A percentile compares a stretch with the other conserved stretches of the same genome.
phyloP scores from a whole-genome alignment of 2,888 invertebrate species.

The Tryphoninae sp. region DNA sequence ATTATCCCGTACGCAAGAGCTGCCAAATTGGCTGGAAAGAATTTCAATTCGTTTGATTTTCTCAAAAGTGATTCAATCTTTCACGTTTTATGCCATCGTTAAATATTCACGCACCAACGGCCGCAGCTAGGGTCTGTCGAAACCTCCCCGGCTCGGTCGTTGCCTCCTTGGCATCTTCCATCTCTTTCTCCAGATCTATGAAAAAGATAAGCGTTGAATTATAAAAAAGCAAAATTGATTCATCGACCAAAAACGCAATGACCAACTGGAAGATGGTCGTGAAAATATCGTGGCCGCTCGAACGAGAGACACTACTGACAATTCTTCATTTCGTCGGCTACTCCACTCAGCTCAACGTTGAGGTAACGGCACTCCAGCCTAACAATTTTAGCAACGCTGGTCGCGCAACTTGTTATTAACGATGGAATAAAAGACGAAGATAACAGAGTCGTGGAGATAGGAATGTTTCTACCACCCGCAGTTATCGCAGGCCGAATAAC shows the following conservation, averaged over 20 bases:
- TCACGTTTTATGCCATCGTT: neutral
- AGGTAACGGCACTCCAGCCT: slow-evolving; percentile 41
- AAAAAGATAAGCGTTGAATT: slow-evolving; percentile 5
- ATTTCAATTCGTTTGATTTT: slow-evolving; percentile 5
- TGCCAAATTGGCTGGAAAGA: slow-evolving; percentile 77
- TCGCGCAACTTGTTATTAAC: slow-evolving; percentile 18
- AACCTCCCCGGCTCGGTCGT: slow-evolving; percentile 68
- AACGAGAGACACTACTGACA: slow-evolving; percentile 45
- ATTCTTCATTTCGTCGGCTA: slow-evolving; percentile 42
- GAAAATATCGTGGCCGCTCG: slow-evolving; percentile 1
- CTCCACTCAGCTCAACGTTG: slow-evolving; percentile 24
- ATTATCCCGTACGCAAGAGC: slow-evolving; percentile 79
- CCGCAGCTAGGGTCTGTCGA: slow-evolving; percentile 71
- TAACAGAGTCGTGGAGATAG: slow-evolving; percentile 19
- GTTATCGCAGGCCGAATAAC: slow-evolving; percentile 18
- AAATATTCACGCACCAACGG: slow-evolving; percentile 68
- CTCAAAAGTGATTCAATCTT: neutral
- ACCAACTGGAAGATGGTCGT: neutral
- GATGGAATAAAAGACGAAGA: neutral
- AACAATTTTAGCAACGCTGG: slow-evolving; percentile 28
- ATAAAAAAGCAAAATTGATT: neutral
- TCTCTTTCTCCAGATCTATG: slow-evolving; percentile 48
- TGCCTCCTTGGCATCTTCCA: slow-evolving; percentile 54
- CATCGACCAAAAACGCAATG: neutral
- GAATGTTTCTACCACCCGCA: slow-evolving; percentile 11